Evolutionary conservation across 2,113 vertebrate species (phyloP).

Genomic region (Neoarius graeffei): DNA sequence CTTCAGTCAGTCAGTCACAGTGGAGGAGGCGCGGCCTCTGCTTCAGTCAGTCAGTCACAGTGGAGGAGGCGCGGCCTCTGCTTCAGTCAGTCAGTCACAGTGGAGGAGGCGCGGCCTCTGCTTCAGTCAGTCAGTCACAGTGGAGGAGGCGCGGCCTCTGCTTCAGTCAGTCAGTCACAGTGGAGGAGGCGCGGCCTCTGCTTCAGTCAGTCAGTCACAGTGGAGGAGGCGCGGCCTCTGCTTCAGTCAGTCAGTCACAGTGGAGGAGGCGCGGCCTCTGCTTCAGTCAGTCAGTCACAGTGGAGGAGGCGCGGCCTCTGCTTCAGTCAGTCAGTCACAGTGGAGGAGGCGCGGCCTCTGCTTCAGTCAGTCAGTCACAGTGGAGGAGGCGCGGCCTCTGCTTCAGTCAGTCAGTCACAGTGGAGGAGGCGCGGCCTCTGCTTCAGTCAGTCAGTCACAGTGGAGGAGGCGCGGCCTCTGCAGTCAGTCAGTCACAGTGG

Average conservation of each 20-base stretch:
- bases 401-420: too few species aligned
- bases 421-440: too few species aligned
- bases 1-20: not conserved
- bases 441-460: not conserved
- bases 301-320: too few species aligned
- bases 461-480: not conserved
- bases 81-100: not conserved
- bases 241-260: not conserved
- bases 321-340: not conserved
- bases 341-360: not conserved
- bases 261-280: not conserved
- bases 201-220: not conserved
- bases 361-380: not conserved
- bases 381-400: not conserved
- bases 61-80: too few species aligned
- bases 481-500: not conserved
- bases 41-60: too few species aligned
- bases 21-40: not conserved
- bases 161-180: too few species aligned
- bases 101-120: not conserved
- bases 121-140: not conserved
- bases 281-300: too few species aligned
- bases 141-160: not conserved
- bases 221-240: not conserved
- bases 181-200: too few species aligned